phyloP scores from a whole-genome alignment of 2,888 invertebrate genomes.

The Cantharis flavilabris region DNA sequence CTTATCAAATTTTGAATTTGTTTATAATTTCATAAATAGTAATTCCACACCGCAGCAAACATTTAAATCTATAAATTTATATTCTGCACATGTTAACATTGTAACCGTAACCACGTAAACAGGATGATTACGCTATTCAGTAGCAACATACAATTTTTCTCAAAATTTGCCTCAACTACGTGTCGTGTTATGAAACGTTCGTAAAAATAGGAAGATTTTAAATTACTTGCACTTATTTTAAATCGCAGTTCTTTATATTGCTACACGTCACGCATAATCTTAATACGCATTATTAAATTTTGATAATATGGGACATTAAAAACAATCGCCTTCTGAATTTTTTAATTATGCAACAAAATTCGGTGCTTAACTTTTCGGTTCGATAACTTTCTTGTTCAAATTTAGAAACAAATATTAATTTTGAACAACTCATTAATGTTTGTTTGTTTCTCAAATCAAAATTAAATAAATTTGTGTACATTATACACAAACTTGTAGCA shows the following conservation, averaged over 20 bases:
- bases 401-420: neutral
- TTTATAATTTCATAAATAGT: neutral
- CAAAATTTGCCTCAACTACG: slow-evolving; percentile 37
- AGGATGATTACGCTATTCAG: slow-evolving; percentile 25
- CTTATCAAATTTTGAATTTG: neutral
- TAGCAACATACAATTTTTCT: slow-evolving; percentile 26
- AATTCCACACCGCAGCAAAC: neutral
- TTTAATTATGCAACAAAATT: neutral
- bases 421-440: neutral
- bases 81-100: neutral
- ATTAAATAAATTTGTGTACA: neutral
- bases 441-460: neutral
- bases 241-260: neutral
- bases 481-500: neutral
- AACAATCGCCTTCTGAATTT: neutral
- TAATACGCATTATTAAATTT: neutral
- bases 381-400: neutral
- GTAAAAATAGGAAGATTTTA: neutral
- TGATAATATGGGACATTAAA: neutral
- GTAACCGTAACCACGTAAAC: neutral
- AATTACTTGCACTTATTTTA: neutral
- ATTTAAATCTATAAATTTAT: neutral
- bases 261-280: neutral
- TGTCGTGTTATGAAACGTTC: slow-evolving; percentile 23
- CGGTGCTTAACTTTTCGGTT: neutral